Evolutionary conservation across 2,888 invertebrate genomes (phyloP), one percentile per base, ranked within the genome.

Genomic region (Drosophila vallismaia): DNA sequence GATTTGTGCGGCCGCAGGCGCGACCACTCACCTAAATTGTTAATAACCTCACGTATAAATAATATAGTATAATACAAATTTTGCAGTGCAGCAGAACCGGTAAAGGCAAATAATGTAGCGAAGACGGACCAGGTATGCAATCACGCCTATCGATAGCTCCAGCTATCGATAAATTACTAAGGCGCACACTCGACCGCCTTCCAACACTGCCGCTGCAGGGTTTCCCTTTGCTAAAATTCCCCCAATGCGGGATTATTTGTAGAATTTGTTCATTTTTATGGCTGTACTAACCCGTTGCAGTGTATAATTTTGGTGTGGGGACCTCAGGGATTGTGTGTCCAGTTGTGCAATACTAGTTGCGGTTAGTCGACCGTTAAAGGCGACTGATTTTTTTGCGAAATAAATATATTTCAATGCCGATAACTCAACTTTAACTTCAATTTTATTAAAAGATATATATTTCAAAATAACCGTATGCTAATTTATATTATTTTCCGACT

Each of bases 71-170:
- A 36, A 69, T 67, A 45, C 28, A 46, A 45, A 36, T 67, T 44
- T 67, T 67, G 57, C 69, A 69, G 56, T 56, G 57, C 56, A 67
- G 69, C 67, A 55, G 57, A 67, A 67, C 67, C 67, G 67, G 67
- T 67, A 67, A 67, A 67, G 67, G 67, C 69, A 67, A 67, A 67
- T 67, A 67, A 68, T 66, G 68, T 49, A 68, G 55, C 55, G 48
- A 66, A 66, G 54, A 68, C 55, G 67, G 54, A 38, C 31, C 67
- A 66, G 68, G 68, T 68, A 68, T 67, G 26, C 46, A 45, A 28
- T 77, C 77, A 80, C 74, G 29, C 36, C 49, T 51, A 54, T 54
- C 74, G 50, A 28, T 59, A 44, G 31, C 4, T 12, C 19, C 66
- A 29, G 14, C 60, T 60, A 62, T 59, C 45, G 45, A 45, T 60